Conservation (phyloP, 2,888 invertebrate genomes). For the Pogonocherus hispidulus region DNA sequence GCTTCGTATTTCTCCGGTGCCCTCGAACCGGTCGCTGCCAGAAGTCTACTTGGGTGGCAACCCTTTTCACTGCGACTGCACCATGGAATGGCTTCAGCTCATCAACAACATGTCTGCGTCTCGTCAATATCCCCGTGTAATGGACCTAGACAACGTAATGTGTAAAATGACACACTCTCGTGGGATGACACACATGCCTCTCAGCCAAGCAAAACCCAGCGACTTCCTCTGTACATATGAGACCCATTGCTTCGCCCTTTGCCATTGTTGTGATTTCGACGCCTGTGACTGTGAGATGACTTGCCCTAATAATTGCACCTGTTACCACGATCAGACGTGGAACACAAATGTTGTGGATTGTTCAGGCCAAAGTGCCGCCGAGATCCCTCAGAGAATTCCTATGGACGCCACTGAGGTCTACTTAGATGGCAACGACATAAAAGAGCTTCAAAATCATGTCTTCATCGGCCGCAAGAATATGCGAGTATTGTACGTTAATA, state of each 20-base stretch:
- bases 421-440: conserved; percentile 90
- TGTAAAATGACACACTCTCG: conserved; percentile 89
- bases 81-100: conserved; percentile 94
- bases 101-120: conserved; percentile 88
- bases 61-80: conserved; percentile 95
- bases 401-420: conserved; percentile 96
- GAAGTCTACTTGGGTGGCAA: conserved; percentile 94
- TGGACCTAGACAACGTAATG: conserved; percentile 90
- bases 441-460: conserved; percentile 86
- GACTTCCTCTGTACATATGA: conserved; percentile 94
- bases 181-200: conserved; percentile 83
- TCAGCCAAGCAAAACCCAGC: conserved; percentile 82
- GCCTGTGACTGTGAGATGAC: conserved; percentile 98
- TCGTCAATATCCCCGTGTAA: conserved; percentile 87
- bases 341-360: conserved; percentile 94
- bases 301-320: conserved; percentile 93
- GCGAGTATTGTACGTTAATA: conserved; percentile 87
- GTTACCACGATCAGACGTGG: conserved; percentile 96
- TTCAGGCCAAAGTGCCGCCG: conserved; percentile 82
- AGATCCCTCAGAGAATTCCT: conserved; percentile 89
- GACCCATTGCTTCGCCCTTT: conserved; percentile 93
- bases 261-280: conserved; percentile 96
- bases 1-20: conserved; percentile 82
- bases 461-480: conserved; percentile 93
- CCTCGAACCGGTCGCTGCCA: conserved; percentile 81